Evolutionary conservation across 2,797 vertebrate genomes (phyloP), one percentile per base, ranked within the genome.

Genomic region (Sebastolobus alascanus): DNA sequence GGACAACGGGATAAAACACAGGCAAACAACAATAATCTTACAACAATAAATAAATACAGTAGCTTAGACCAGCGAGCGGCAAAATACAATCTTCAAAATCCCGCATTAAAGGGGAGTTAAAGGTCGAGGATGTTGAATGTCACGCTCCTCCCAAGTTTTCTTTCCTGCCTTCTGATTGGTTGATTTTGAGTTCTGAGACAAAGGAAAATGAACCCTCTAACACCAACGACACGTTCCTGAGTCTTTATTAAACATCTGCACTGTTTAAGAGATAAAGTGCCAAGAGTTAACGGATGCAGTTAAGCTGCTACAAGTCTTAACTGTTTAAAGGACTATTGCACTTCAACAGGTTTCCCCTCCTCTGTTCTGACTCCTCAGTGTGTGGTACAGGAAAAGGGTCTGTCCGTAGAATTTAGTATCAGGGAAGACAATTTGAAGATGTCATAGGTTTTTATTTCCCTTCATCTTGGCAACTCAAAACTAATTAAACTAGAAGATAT

Each of bases 31-130:
- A 80, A 71, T 7, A 88, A 78, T 68, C 43, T 50, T 27, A 82
- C 73, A 89, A 82, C 73, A 89, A 91, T 90, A 89, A 93, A 94
- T 92, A 91, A 92, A 90, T 84, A 76, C 83, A 84, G 84, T 27
- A 86, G 40, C 79, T 90, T 69, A 68, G 67, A 90, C 85, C 89
- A 85, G 85, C 83, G 83, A 88, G 90, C 86, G 88, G 88, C 70
- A 76, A 84, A 81, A 77, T 86, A 91, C 86, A 87, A 83, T 86
- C 82, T 25, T 89, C 77, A 86, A 63, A 63, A 80, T 63, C 81
- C 76, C 77, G 79, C 63, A n/a, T 87, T 86, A 90, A 92, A 87
- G 81, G 84, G 82, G 61, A 75, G 73, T 33, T 78, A 65, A 29
- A 68, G 20, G n/a, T 77, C 16, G 22, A 40, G 18, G 61, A 56